phyloP scores from a whole-genome alignment of 2,797 vertebrate genomes.

The Ctenopoma multispine region DNA sequence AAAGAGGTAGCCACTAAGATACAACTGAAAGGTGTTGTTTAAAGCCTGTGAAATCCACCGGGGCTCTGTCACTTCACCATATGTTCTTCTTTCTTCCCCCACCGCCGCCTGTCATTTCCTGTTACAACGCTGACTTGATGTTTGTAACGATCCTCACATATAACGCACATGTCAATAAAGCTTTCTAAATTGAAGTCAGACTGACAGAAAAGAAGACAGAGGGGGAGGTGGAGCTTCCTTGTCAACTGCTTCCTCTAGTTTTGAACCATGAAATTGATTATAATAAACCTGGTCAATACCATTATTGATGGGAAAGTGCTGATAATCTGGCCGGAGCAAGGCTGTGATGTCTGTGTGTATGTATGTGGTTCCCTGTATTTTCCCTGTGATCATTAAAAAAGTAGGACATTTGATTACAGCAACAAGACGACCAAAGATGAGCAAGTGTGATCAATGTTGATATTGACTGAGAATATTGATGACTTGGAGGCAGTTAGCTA shows the following conservation, averaged over 20 bases:
- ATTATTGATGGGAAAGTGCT: conserved; percentile 36
- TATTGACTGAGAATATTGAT: conserved; percentile 53
- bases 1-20: too few species aligned
- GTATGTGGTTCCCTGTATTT: conserved; percentile 23
- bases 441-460: conserved; percentile 40
- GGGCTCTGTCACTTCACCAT: not conserved
- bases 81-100: not conserved
- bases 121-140: not conserved
- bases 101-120: not conserved
- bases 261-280: conserved; percentile 9
- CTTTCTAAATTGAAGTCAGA: conserved; percentile 8
- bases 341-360: conserved; percentile 46
- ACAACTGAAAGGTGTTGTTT: not conserved
- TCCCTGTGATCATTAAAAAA: conserved; percentile 42
- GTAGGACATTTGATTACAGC: conserved; percentile 57
- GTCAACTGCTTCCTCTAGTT: conserved; percentile 11
- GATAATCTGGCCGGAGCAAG: conserved; percentile 34
- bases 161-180: not conserved
- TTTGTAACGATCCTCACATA: not conserved
- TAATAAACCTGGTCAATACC: conserved; percentile 44
- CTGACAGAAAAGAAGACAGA: not conserved
- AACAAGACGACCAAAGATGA: conserved; percentile 45
- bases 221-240: not conserved
- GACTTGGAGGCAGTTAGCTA: conserved; percentile 27
- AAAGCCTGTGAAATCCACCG: not conserved